Evolutionary conservation across 2,888 invertebrate species (phyloP), one percentile per base, ranked within the genome.

Genomic region (Drosophila kambysellisi): DNA sequence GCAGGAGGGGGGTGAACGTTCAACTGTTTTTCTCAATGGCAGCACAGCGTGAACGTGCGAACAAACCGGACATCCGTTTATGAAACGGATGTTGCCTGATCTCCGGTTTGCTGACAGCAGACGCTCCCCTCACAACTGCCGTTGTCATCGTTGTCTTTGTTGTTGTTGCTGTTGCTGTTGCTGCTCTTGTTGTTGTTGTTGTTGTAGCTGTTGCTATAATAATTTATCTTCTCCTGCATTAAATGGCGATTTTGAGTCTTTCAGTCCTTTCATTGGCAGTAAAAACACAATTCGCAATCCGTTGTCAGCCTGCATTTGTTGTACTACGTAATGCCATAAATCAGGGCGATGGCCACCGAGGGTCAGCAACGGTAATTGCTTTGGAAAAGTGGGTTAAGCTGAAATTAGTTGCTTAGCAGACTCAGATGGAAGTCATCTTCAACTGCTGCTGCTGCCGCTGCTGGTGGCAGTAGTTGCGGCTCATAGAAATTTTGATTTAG

Each of bases 31-130:
- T 52, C 79, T 69, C 70, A 70, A 54, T 59, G 70, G 53, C 59
- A 64, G 69, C 68, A 68, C 73, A 81, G 84, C 78, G 80, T 83
- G 89, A 88, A 88, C 89, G 87, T 86, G 85, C 84, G 84, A 86
- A 89, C 82, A 73, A 81, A 83, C 82, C 89, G 89, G 87, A 86
- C 54, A 74, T 89, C 85, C 85, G 87, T 56, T 85, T 81, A 81
- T 86, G 87, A 73, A 87, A 64, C 89, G 85, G 87, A 86, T 74
- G 89, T 88, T 81, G 87, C 84, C 87, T 86, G 88, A 88, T 85
- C 81, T 85, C 84, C 84, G 88, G 77, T 80, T 69, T 79, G 79
- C 71, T 84, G 88, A 84, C 88, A 75, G 82, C 76, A 50, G 53
- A 66, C 62, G 58, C 66, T 64, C 37, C 58, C 48, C 63, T 20